These are phyloP conservation scores for Alcedo quadribrachys DNA, from an alignment of 2,797 vertebrate genomes.

Conservation along the genomic window DNA sequence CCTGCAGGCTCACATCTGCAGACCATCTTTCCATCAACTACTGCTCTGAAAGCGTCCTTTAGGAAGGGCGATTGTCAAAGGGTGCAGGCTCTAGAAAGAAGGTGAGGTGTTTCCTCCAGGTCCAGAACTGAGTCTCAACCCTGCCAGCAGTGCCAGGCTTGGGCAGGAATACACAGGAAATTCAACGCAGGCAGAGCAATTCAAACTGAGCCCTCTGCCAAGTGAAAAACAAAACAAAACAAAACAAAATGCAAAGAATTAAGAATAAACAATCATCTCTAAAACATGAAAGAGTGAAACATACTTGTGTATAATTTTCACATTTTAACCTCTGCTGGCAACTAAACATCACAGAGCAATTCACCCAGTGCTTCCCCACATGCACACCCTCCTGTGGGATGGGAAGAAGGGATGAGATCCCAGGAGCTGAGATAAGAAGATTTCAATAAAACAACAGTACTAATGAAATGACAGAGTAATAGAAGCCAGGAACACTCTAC, in stretches of 20 bases:
- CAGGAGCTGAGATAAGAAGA: no score
- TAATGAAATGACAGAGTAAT: no score
- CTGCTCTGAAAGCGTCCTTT: neutral
- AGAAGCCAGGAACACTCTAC: no score
- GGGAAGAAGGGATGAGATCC: no score
- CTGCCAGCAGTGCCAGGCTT: neutral
- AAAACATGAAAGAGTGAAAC: neutral
- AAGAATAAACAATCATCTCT: neutral
- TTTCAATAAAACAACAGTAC: no score
- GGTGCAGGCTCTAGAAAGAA: neutral
- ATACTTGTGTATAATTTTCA: neutral
- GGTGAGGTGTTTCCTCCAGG: accelerated
- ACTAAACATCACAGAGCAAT: no score
- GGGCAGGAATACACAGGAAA: accelerated
- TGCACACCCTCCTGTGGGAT: no score
- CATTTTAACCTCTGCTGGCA: no score
- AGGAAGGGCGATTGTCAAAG: neutral
- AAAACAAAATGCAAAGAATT: neutral
- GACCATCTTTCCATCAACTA: neutral
- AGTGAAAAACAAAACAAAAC: neutral
- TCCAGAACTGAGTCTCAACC: neutral
- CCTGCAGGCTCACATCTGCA: neutral
- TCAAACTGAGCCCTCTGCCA: neutral
- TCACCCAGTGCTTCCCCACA: no score
- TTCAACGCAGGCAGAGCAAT: neutral